These are phyloP conservation scores for Channallabes apus DNA, from an alignment of 2,797 vertebrate species.

Conservation along the genomic window DNA sequence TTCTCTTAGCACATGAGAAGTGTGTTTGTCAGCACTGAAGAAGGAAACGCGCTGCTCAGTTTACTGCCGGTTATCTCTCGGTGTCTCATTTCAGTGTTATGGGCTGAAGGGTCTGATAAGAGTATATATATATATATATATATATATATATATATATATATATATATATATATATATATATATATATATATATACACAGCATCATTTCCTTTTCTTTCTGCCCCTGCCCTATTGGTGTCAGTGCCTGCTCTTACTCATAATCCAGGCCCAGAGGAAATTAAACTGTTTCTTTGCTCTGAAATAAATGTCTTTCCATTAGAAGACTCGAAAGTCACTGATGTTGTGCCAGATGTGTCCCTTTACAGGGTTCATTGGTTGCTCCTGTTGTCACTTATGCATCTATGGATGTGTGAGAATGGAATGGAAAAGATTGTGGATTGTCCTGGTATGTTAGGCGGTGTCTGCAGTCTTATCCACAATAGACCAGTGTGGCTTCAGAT, in stretches of 20 bases:
- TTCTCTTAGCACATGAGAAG: slow-evolving; percentile 2
- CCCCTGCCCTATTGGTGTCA: slow-evolving; percentile 36
- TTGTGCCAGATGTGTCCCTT: background rate
- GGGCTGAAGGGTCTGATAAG: slow-evolving; percentile 34
- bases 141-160: too few species aligned
- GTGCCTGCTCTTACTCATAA: slow-evolving; percentile 12
- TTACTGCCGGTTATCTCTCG: slow-evolving; percentile 1
- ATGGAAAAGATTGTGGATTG: background rate
- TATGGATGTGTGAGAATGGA: background rate
- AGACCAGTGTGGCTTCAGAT: background rate
- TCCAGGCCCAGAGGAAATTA: slow-evolving; percentile 32
- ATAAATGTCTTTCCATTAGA: background rate
- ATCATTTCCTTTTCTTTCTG: slow-evolving; percentile 23
- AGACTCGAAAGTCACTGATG: background rate
- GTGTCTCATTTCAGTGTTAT: background rate
- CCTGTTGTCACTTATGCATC: background rate
- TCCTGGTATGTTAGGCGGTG: background rate
- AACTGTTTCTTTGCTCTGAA: slow-evolving; percentile 23
- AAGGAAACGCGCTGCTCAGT: background rate
- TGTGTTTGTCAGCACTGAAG: slow-evolving; percentile 1
- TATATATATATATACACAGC: too few species aligned
- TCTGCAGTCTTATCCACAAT: background rate
- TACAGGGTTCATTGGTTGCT: background rate
- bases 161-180: too few species aligned
- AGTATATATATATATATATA: slow-evolving; percentile 32